Percentiles rank a stretch among this genome's conserved stretches.
These are phyloP conservation scores for Oreochromis tanganicae DNA, from an alignment of 2,113 vertebrate genomes.

Conservation along the genomic window DNA sequence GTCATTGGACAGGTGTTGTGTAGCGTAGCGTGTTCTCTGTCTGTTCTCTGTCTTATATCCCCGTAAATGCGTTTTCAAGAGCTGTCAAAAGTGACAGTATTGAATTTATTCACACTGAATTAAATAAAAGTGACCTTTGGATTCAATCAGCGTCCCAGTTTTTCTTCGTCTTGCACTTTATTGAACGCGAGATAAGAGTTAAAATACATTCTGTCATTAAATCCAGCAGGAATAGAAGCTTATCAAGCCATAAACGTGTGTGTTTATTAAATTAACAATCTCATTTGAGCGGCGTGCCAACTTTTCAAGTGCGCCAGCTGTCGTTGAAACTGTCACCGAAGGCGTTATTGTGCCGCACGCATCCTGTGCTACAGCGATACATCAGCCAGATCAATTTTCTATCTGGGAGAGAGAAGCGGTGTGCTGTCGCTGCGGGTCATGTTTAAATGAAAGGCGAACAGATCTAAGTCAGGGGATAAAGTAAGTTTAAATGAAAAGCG, in stretches of 20 bases:
- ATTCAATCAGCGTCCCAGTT: background rate
- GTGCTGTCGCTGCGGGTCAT: background rate
- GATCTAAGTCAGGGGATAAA: background rate
- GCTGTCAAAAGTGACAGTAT: conserved; percentile 23
- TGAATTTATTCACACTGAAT: conserved; percentile 46
- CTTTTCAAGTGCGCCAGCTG: background rate
- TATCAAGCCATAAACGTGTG: background rate
- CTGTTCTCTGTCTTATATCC: background rate
- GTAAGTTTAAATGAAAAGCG: background rate
- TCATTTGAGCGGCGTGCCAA: background rate
- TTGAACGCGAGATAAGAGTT: background rate
- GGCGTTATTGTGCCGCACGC: background rate
- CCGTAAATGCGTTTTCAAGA: background rate
- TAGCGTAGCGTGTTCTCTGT: background rate
- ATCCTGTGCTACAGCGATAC: background rate
- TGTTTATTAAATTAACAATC: background rate
- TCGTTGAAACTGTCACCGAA: background rate
- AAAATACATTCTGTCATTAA: background rate
- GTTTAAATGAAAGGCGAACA: background rate
- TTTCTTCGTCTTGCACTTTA: background rate
- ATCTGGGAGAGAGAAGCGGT: background rate
- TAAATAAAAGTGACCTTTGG: conserved; percentile 72
- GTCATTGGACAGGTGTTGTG: background rate
- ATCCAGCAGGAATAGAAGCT: background rate
- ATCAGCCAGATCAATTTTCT: conserved; percentile 3